Percentiles rank a stretch among this genome's conserved stretches.
phyloP scores from a whole-genome alignment of 2,113 vertebrate genomes.

The Galemys pyrenaicus region DNA sequence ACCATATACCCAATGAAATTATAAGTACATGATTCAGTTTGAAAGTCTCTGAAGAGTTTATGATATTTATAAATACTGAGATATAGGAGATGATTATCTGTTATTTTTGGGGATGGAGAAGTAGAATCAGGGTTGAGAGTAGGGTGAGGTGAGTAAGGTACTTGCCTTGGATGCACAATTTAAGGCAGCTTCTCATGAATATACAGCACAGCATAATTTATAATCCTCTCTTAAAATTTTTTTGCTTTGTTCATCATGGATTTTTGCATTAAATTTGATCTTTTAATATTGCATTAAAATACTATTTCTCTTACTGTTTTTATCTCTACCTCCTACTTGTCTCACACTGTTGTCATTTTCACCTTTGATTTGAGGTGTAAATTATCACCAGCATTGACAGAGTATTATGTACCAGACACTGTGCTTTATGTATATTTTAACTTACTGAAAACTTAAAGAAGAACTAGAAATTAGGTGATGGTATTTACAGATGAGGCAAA shows the following conservation, averaged over 20 bases:
- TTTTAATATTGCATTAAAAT: neutral
- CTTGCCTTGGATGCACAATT: neutral
- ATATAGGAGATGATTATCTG: neutral
- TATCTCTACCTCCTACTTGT: neutral
- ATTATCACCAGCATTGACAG: neutral
- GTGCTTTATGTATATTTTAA: neutral
- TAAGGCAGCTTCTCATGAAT: neutral
- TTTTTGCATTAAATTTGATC: neutral
- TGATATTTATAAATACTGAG: neutral
- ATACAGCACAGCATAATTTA: neutral
- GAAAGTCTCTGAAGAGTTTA: neutral
- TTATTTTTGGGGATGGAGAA: neutral
- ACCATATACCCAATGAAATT: neutral
- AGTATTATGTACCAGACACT: neutral
- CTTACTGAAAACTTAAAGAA: neutral
- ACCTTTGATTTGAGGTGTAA: neutral
- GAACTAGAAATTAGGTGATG: neutral
- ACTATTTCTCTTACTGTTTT: neutral
- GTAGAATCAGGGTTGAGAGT: neutral
- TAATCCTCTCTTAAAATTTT: neutral
- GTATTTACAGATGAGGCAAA: neutral
- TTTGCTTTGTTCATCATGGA: neutral
- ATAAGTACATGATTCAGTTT: neutral
- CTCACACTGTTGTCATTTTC: neutral
- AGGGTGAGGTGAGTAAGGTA: neutral